These are phyloP conservation scores for Saxidomus purpurata DNA, from an alignment of 1,140 invertebrate species.

Conservation along the genomic window DNA sequence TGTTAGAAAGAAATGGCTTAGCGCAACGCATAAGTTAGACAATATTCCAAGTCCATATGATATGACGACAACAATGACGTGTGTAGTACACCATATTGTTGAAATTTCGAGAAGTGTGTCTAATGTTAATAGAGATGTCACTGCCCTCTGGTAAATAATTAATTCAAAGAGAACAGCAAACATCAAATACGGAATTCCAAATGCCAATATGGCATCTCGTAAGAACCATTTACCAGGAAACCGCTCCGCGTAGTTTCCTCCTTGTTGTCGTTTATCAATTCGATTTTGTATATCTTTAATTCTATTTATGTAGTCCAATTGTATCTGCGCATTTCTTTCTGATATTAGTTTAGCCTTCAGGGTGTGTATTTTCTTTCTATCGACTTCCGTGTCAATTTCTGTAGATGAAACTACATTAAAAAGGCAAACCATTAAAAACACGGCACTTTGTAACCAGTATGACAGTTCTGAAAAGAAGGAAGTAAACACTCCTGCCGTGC, in stretches of 20 bases:
- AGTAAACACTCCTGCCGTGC: background rate
- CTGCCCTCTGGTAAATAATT: background rate
- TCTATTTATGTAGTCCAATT: background rate
- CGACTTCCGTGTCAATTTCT: background rate
- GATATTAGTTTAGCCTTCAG: background rate
- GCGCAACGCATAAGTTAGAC: background rate
- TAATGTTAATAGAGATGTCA: background rate
- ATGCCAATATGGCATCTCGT: background rate
- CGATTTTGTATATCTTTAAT: background rate
- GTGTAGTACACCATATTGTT: background rate
- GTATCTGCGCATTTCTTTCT: background rate
- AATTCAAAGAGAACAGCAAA: background rate
- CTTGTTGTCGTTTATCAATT: background rate
- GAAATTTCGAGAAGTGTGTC: background rate
- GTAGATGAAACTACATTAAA: background rate
- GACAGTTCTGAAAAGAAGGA: background rate
- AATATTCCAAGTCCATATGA: background rate
- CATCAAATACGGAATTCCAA: background rate
- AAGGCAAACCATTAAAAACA: background rate
- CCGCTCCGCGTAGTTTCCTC: background rate
- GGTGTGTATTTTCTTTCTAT: too few species aligned
- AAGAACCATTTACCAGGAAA: conserved; percentile 10
- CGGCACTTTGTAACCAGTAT: background rate
- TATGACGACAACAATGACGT: background rate
- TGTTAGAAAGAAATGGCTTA: background rate